Evolutionary conservation across 2,888 invertebrate genomes (phyloP).

Genomic region (Athalia rosae): DNA sequence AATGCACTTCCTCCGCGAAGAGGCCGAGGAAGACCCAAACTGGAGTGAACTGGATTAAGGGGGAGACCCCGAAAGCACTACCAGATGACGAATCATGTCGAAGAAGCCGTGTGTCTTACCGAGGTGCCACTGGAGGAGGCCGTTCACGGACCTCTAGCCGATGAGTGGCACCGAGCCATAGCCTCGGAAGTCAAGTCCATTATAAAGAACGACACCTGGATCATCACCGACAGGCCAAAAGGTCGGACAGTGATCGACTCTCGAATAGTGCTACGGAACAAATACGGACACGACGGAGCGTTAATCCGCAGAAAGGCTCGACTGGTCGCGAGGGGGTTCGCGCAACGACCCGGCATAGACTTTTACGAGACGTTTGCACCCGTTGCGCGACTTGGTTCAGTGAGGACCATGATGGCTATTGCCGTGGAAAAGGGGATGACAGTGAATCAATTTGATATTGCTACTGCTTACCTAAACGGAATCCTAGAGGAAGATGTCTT

Average conservation of each 20-base stretch:
- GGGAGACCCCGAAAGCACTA: slow-evolving; percentile 49
- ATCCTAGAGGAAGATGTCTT: slow-evolving; percentile 51
- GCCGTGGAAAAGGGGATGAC: slow-evolving; percentile 51
- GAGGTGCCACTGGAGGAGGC: slow-evolving; percentile 47
- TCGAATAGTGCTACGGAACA: slow-evolving; percentile 51
- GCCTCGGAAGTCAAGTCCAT: slow-evolving; percentile 50
- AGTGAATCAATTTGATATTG: slow-evolving; percentile 55
- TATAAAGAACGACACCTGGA: slow-evolving; percentile 56
- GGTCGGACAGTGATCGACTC: slow-evolving; percentile 47
- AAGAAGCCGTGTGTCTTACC: slow-evolving; percentile 35
- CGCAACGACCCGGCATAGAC: slow-evolving; percentile 53
- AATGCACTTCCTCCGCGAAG: slow-evolving; percentile 3
- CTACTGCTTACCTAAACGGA: slow-evolving; percentile 56
- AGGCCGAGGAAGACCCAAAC: slow-evolving; percentile 47
- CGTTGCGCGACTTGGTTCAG: slow-evolving; percentile 51
- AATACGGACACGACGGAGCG: slow-evolving; percentile 49
- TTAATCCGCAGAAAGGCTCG: slow-evolving; percentile 53
- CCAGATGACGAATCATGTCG: slow-evolving; percentile 18
- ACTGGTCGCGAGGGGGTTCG: slow-evolving; percentile 52
- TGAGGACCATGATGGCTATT: slow-evolving; percentile 53
- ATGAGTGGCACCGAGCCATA: slow-evolving; percentile 53
- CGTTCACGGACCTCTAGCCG: slow-evolving; percentile 43
- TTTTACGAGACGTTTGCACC: slow-evolving; percentile 54
- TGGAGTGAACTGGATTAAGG: slow-evolving; percentile 44
- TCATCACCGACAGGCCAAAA: slow-evolving; percentile 49